Base-by-base conservation (phyloP, 2,888 invertebrate genomes). In the Diarsia mendica region DNA sequence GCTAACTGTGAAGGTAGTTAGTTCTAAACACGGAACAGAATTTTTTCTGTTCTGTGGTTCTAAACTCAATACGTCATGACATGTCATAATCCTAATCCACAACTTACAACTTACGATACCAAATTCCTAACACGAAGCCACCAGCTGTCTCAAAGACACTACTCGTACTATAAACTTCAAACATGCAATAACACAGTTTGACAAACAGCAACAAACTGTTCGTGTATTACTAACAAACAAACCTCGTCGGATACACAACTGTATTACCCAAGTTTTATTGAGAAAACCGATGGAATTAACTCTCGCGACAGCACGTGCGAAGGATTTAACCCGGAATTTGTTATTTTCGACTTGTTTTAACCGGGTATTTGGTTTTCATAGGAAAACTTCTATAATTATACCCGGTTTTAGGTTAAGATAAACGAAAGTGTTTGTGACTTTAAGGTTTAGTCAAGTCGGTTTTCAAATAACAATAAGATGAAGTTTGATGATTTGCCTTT, bases 241-340 rank as follows among this genome's bases (percentile, higher is more conserved):
- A 49, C 48, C 58, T 28, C 39, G 44, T 8, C 65, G 53, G 53
- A 63, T 46, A 84, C 67, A 80, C 84, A 88, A 86, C 84, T 77
- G 88, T 87, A 89, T 90, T 90, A 90, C 67, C 82, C 63, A 90
- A 91, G 87, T 91, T 91, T 89, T 90, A 91, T 91, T 90, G 86
- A 86, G 79, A 73, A 87, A 87, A 77, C 83, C 84, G 76, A 83
- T 71, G 74, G 88, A 88, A 87, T 89, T 87, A 87, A 86, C 79
- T 87, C 85, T 83, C 82, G 66, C 79, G 77, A 83, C 74, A 75
- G 72, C 80, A 85, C 81, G 84, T 79, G 78, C 69, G 46, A 79
- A 67, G 85, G 83, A 87, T 88, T 85, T 68, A 66, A 72, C 75
- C 75, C 66, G 8, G 65, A 76, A 71, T 88, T 86, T 86, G 86